Evolutionary conservation across 2,113 vertebrate species (phyloP).

Genomic region (Strix aluco): DNA sequence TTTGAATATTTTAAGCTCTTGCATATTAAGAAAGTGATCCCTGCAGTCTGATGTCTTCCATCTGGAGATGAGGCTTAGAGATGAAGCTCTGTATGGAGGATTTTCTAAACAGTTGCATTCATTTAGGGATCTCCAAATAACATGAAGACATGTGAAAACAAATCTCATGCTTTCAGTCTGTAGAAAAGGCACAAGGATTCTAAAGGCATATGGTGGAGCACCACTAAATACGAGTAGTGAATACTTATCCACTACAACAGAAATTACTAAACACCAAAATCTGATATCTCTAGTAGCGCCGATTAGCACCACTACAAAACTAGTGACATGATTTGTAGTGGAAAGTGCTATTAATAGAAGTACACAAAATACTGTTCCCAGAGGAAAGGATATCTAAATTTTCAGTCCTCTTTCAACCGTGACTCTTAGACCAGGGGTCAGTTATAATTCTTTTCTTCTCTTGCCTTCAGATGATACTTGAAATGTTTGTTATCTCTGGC

Average conservation of each 20-base stretch:
- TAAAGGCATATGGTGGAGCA: background rate
- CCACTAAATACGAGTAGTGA: background rate
- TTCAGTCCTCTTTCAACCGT: background rate
- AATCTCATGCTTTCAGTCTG: conserved; percentile 11
- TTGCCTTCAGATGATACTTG: background rate
- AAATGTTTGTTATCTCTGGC: background rate
- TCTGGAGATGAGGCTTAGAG: background rate
- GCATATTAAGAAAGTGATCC: background rate
- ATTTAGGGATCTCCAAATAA: background rate
- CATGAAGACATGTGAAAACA: background rate
- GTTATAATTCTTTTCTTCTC: background rate
- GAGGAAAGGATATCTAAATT: background rate
- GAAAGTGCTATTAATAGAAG: background rate
- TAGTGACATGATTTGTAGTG: background rate
- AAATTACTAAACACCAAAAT: background rate
- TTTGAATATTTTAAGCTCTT: background rate
- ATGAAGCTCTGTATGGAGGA: background rate
- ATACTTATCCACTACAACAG: background rate
- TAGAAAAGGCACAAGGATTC: background rate
- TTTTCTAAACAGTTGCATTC: background rate
- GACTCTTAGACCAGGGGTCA: background rate
- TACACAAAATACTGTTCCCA: background rate
- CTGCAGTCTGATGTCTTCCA: background rate
- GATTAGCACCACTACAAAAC: background rate
- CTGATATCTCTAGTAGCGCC: background rate